phyloP scores from a whole-genome alignment of 2,113 vertebrate species.

The Brachyhypopomus gauderio region DNA sequence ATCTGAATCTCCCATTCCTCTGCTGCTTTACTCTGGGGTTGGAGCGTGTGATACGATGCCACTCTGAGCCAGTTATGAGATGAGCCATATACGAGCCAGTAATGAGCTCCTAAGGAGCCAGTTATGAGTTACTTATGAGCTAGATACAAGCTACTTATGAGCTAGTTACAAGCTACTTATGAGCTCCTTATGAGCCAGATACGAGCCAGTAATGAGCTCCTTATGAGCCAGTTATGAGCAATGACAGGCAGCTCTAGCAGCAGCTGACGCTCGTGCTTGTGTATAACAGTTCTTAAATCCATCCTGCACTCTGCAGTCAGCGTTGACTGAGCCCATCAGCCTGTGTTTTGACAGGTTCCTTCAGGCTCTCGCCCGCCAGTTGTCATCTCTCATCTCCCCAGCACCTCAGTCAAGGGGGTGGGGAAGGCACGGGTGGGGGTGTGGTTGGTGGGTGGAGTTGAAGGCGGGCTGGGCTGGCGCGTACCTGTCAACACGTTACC shows the following conservation, averaged over 20 bases:
- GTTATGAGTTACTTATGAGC: not conserved
- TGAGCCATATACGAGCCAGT: no score
- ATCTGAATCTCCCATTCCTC: not conserved
- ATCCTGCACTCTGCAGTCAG: slow-evolving; percentile 14
- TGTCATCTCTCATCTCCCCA: slow-evolving; percentile 31
- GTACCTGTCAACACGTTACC: slow-evolving; percentile 56
- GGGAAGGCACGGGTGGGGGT: slow-evolving; percentile 34
- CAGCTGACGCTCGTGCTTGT: not conserved
- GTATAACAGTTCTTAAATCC: not conserved
- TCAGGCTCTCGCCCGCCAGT: not conserved
- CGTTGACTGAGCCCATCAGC: slow-evolving; percentile 5
- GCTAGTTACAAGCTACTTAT: not conserved
- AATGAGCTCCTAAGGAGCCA: no score
- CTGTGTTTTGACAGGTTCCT: slow-evolving; percentile 24
- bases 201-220: no score
- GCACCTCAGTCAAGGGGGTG: slow-evolving; percentile 6
- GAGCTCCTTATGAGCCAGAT: not conserved
- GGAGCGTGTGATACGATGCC: not conserved
- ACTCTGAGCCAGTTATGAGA: not conserved
- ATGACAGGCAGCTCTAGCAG: not conserved
- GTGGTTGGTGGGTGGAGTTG: slow-evolving; percentile 6
- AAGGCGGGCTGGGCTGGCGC: slow-evolving; percentile 33
- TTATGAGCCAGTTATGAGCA: not conserved
- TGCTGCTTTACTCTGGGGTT: not conserved
- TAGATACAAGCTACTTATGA: not conserved